These are phyloP conservation scores for Entomyzon cyanotis DNA, from an alignment of 2,113 vertebrate genomes.

Conservation along the genomic window DNA sequence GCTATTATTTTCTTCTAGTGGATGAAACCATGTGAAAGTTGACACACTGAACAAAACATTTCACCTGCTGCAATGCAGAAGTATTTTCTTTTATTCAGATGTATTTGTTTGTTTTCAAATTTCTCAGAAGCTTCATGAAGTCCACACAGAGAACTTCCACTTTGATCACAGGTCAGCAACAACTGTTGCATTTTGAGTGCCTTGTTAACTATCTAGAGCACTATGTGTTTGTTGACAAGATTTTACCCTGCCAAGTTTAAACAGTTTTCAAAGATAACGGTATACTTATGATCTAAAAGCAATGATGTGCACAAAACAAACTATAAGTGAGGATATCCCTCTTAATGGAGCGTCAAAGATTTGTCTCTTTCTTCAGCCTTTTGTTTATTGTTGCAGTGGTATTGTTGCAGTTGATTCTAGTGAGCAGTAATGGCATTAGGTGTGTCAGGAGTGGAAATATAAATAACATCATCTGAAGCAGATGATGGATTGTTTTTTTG, in stretches of 20 bases:
- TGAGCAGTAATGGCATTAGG: not conserved
- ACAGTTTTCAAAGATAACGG: not conserved
- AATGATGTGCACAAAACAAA: not conserved
- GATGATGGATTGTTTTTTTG: not conserved
- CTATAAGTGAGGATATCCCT: not conserved
- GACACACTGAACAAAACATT: not conserved
- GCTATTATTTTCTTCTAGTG: not conserved
- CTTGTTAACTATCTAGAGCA: not conserved
- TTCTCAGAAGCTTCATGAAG: not conserved
- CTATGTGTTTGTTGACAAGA: not conserved
- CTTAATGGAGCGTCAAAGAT: not conserved
- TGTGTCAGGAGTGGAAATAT: not conserved
- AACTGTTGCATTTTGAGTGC: not conserved
- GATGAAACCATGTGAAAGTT: not conserved
- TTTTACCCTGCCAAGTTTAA: not conserved
- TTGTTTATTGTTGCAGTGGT: not conserved
- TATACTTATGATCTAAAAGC: not conserved
- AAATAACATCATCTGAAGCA: not conserved
- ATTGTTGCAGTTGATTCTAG: not conserved
- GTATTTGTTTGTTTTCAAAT: not conserved
- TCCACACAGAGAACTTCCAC: not conserved
- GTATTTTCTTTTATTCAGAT: not conserved
- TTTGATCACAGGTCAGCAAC: not conserved
- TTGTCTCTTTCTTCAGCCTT: not conserved
- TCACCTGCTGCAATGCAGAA: not conserved